Evolutionary conservation across 2,113 vertebrate genomes (phyloP).

Genomic region (Phaethornis superciliosus): DNA sequence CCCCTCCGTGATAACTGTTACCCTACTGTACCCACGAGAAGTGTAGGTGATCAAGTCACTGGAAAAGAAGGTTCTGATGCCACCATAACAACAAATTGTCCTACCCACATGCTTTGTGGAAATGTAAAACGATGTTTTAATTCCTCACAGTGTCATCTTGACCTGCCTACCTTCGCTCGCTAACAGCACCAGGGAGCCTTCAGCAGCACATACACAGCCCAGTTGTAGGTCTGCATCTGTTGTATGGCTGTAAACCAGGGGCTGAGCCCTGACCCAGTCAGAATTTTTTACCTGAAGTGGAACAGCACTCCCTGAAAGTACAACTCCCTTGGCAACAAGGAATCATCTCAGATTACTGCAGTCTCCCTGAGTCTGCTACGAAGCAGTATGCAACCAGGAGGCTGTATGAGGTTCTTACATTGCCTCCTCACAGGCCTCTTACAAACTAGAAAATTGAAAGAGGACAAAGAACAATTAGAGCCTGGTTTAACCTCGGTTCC

Average conservation of each 20-base stretch:
- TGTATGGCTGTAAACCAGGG: accelerated
- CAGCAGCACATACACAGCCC: accelerated
- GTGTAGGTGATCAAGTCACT: background rate
- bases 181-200: background rate
- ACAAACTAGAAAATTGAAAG: background rate
- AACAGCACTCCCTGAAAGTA: background rate
- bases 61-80: background rate
- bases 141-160: accelerated
- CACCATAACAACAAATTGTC: background rate
- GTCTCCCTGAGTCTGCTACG: background rate
- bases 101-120: background rate
- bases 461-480: background rate
- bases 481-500: background rate
- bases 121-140: background rate
- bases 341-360: background rate
- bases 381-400: background rate
- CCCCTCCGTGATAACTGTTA: background rate
- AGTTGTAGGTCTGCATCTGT: background rate
- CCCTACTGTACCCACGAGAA: accelerated
- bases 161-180: accelerated
- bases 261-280: background rate
- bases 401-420: accelerated
- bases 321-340: background rate
- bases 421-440: background rate
- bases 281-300: background rate